phyloP scores from a whole-genome alignment of 1,140 invertebrate genomes.

The Onthophagus taurus region DNA sequence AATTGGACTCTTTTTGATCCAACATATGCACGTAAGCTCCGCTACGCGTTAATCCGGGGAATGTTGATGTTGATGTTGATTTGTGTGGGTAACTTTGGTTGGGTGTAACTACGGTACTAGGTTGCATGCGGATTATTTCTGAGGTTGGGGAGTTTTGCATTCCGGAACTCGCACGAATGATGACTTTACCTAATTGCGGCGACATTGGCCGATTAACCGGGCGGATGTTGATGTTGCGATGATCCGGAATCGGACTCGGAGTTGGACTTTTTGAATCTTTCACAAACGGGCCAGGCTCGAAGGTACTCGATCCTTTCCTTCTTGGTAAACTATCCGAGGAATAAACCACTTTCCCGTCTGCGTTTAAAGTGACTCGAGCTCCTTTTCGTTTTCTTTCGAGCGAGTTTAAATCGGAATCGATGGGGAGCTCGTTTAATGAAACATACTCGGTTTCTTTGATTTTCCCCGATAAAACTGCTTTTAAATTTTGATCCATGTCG shows the following conservation, averaged over 20 bases:
- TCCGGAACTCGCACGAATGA: conserved; percentile 50
- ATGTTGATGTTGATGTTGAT: conserved; percentile 29
- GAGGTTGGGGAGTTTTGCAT: conserved; percentile 40
- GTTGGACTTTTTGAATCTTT: conserved; percentile 45
- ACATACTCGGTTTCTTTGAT: conserved; percentile 64
- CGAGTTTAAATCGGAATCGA: conserved; percentile 38
- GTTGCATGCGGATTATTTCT: conserved; percentile 51
- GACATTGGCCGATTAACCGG: conserved; percentile 35
- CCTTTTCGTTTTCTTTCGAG: conserved; percentile 50
- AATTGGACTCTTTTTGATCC: conserved; percentile 41
- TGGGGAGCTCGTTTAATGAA: conserved; percentile 68
- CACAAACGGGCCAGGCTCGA: conserved; percentile 71
- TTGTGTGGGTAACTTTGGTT: conserved; percentile 32
- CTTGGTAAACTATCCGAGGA: conserved; percentile 78
- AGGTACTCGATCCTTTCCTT: conserved; percentile 71
- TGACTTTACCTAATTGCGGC: conserved; percentile 52
- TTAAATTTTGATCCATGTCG: conserved; percentile 49
- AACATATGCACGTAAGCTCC: conserved; percentile 62
- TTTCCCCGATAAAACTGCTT: conserved; percentile 45
- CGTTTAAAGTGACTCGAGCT: conserved; percentile 74
- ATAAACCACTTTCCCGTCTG: conserved; percentile 82
- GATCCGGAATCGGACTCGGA: conserved; percentile 40
- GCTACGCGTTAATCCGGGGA: no score
- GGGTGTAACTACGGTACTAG: conserved; percentile 45
- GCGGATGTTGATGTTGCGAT: conserved; percentile 35